Evolutionary conservation across 2,113 vertebrate genomes (phyloP).

Genomic region (mouse (Mus musculus)): GRCm39 chr16:91155501-91156000

Average conservation of each 20-base stretch:
- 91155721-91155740: background rate
- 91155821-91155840: background rate
- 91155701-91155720: background rate
- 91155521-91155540: slow-evolving; percentile 10
- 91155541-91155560: background rate
- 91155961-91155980: background rate
- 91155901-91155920: too few relatives aligned
- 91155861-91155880: background rate
- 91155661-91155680: background rate
- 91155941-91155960: background rate
- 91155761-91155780: background rate
- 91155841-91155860: background rate
- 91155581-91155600: accelerated
- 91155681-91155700: background rate
- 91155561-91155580: accelerated
- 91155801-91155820: background rate
- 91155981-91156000: background rate
- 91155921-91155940: background rate
- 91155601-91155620: background rate
- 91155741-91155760: background rate
- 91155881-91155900: background rate
- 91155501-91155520: slow-evolving; percentile 39
- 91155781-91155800: background rate
- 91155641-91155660: background rate
- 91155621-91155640: background rate